These are phyloP conservation scores for Coenonympha arcania DNA, from an alignment of 2,888 invertebrate genomes.

Conservation along the genomic window DNA sequence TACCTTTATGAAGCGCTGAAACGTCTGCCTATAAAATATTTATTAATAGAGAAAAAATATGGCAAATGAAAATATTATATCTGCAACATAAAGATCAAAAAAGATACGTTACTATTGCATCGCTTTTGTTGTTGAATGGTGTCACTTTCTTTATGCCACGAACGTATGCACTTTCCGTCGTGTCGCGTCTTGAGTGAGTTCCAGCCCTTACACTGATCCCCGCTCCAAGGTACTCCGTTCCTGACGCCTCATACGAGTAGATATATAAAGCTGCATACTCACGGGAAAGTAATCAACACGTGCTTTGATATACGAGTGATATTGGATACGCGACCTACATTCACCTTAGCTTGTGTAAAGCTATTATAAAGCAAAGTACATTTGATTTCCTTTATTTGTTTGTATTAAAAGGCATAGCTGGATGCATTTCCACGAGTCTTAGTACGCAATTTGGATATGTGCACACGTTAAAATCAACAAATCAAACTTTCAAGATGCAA, in stretches of 20 bases:
- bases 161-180: too few relatives aligned
- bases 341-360: not conserved
- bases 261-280: slow-evolving; percentile 18
- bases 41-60: too few relatives aligned
- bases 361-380: not conserved
- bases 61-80: too few relatives aligned
- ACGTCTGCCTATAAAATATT: too few relatives aligned
- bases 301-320: slow-evolving; percentile 3
- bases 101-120: too few relatives aligned
- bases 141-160: too few relatives aligned
- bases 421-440: not conserved
- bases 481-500: too few relatives aligned
- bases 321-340: slow-evolving; percentile 3
- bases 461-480: too few relatives aligned
- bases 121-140: too few relatives aligned
- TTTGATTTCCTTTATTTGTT: not conserved
- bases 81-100: too few relatives aligned
- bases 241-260: slow-evolving; percentile 23
- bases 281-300: slow-evolving; percentile 13
- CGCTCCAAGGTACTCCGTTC: slow-evolving; percentile 24
- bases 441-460: too few relatives aligned
- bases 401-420: not conserved
- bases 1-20: too few relatives aligned
- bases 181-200: not conserved
- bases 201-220: not conserved